These are phyloP conservation scores for Eclectus roratus DNA, from an alignment of 2,113 vertebrate genomes.

Conservation along the genomic window DNA sequence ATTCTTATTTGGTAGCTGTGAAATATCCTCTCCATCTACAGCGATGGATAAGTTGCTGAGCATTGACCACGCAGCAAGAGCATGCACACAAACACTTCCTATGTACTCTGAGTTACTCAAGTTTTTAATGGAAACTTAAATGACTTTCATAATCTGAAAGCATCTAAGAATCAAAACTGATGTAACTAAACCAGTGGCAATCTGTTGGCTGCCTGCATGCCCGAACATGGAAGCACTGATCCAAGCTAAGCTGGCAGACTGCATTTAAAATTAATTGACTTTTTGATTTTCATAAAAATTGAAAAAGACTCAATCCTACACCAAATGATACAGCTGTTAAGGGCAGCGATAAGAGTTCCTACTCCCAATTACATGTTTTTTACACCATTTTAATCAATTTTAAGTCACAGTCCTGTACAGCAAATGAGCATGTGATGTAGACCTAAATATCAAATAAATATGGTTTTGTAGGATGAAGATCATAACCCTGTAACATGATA, in stretches of 20 bases:
- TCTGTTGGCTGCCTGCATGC: background rate
- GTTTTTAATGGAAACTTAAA: background rate
- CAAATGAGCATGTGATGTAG: background rate
- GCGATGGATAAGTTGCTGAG: background rate
- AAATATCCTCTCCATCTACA: background rate
- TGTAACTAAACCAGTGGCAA: background rate
- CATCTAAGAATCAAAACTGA: background rate
- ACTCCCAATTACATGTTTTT: slow-evolving; percentile 8
- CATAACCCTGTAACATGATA: background rate
- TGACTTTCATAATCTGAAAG: background rate
- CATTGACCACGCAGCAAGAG: rapidly evolving
- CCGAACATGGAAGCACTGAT: background rate
- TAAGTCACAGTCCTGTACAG: background rate
- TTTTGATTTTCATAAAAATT: background rate
- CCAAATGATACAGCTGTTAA: background rate
- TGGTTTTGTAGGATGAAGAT: background rate
- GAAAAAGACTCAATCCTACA: background rate
- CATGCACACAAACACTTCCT: rapidly evolving
- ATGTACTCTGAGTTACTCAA: background rate
- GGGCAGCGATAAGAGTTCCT: background rate
- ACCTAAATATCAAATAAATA: background rate
- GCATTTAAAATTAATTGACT: background rate
- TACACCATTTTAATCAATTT: slow-evolving; percentile 13
- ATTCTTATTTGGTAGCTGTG: background rate
- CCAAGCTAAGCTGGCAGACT: background rate